phyloP scores from a whole-genome alignment of 2,797 vertebrate species.

The Notoglanidium macrostoma region DNA sequence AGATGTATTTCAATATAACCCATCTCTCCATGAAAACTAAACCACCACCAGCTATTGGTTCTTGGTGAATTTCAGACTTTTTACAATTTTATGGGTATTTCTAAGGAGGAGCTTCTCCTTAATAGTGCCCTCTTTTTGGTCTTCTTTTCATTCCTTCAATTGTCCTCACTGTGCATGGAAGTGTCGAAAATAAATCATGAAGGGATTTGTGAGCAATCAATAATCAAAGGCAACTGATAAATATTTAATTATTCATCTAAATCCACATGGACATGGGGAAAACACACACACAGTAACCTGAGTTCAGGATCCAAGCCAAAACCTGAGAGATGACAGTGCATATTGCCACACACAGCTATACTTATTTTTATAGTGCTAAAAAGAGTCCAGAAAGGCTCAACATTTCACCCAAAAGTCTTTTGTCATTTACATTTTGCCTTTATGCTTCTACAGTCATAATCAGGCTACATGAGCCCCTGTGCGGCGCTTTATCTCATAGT shows the following conservation, averaged over 20 bases:
- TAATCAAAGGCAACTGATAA: neutral
- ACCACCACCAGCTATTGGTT: neutral
- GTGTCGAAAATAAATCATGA: neutral
- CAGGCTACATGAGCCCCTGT: neutral
- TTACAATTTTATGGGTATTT: neutral
- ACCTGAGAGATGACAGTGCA: neutral
- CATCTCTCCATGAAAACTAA: neutral
- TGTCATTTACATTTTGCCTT: neutral
- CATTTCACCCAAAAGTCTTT: neutral
- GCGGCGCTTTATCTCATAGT: slow-evolving; percentile 14
- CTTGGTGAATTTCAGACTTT: neutral
- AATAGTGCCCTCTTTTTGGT: neutral
- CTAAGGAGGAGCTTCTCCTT: neutral
- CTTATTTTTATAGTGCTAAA: too few relatives aligned
- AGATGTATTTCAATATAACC: neutral
- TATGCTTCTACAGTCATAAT: neutral
- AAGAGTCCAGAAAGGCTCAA: neutral
- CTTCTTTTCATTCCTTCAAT: neutral
- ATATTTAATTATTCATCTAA: neutral
- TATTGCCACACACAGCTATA: neutral
- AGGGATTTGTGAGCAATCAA: neutral
- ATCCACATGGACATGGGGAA: neutral
- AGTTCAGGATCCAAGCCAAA: neutral
- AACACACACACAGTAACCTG: neutral
- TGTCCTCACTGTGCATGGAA: neutral